A percentile compares a stretch with the other conserved stretches of the same genome.
phyloP scores from a whole-genome alignment of 2,113 vertebrate genomes.

The Lepus americanus region DNA sequence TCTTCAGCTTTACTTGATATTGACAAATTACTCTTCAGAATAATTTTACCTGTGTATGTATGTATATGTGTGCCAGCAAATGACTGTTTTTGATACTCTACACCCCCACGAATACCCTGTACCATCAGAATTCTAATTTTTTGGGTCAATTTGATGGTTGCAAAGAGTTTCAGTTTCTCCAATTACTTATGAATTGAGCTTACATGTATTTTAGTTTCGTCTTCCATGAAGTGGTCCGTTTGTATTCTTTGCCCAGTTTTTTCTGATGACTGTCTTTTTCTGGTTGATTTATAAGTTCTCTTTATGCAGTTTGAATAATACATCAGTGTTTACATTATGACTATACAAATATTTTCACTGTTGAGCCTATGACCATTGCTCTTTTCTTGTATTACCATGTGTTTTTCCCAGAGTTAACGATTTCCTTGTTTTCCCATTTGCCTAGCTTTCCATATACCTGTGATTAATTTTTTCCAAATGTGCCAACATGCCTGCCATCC shows the following conservation, averaged over 20 bases:
- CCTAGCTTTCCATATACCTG: conserved; percentile 46
- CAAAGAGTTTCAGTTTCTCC: conserved; percentile 32
- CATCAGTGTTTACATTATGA: conserved; percentile 49
- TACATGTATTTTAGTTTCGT: neutral
- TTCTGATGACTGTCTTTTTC: conserved; percentile 32
- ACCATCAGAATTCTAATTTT: neutral
- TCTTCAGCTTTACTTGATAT: neutral
- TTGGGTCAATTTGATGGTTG: neutral
- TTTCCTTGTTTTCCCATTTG: conserved; percentile 66
- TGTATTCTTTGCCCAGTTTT: neutral
- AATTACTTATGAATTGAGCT: neutral
- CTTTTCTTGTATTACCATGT: conserved; percentile 33
- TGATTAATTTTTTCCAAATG: neutral
- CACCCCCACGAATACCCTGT: neutral
- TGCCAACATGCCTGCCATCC: neutral
- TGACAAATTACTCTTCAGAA: neutral
- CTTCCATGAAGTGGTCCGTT: conserved; percentile 36
- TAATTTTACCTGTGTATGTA: neutral
- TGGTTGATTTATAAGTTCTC: conserved; percentile 40
- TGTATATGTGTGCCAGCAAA: neutral
- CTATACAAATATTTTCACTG: conserved; percentile 58
- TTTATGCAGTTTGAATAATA: conserved; percentile 38
- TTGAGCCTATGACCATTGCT: conserved; percentile 50
- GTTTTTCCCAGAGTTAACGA: conserved; percentile 67
- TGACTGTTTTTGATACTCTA: neutral